Base-by-base conservation (phyloP, 2,113 vertebrate genomes). In the Xenus cinereus region DNA sequence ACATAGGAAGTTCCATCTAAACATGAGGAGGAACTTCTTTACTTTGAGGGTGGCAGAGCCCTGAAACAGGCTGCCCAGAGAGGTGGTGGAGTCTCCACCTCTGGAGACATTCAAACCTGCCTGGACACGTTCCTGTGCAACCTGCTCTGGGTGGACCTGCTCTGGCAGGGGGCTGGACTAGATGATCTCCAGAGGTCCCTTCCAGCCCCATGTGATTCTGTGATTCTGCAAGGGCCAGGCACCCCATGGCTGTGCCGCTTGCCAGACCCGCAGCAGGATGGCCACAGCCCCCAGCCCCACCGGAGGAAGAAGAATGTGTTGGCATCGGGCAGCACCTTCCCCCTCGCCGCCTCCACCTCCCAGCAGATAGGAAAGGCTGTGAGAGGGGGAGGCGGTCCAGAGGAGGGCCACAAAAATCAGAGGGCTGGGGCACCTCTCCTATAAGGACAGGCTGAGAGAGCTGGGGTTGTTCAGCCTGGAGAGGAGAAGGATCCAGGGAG, bases 291-390 rank as follows among this genome's bases (percentile, higher is more conserved):
- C 15, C 33, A 5, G 64, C 27, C 35, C 43, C 1, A 0, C 43
- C 6, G 10, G 43, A 45, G 27, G 41, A 53, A 54, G 53, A n/a
- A 35, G 53, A 33, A 20, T 0, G 0, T 8, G 59, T 15, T 0
- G 10, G 57, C 57, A 45, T 30, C 41, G 12, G n/a, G 53, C 12
- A 48, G 54, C 54, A 7, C 12, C 64, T 14, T 41, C 33, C 53
- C n/a, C 19, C n/a, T 60, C 3, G 0, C 57, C 32, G 33, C 37
- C 27, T 30, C 41, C 39, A 3, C 9, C 6, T 12, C 27, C 23
- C 16, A 6, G 46, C 6, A 1, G 0, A 7, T 7, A 6, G 6
- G 30, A 35, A 39, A 5, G 3, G 45, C 28, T 51, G 8, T 3
- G 18, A 30, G 27, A 64, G 17, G 26, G 16, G 27, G 7, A 13